These are phyloP conservation scores for Mimas tiliae DNA, from an alignment of 2,888 invertebrate genomes.

Conservation along the genomic window DNA sequence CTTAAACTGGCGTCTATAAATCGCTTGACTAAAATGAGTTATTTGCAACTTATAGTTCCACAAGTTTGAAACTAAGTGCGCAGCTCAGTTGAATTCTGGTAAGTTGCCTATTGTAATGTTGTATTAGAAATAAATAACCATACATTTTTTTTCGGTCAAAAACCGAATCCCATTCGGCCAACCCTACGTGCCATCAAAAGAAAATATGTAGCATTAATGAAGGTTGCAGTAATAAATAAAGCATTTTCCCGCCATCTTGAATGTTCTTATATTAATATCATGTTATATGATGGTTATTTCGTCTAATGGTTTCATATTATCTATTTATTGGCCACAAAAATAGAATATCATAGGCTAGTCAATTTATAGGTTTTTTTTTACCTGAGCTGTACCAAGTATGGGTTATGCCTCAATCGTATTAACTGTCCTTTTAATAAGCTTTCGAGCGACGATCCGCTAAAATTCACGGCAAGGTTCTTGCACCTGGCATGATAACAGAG, in stretches of 20 bases:
- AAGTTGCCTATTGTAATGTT: no score
- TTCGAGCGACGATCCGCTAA: no score
- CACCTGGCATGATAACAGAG: no score
- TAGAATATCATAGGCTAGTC: background rate
- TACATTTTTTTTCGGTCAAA: background rate
- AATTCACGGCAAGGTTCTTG: no score
- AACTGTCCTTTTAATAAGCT: no score
- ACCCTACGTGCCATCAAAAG: slow-evolving; percentile 42
- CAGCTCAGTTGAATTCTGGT: no score
- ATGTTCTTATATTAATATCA: slow-evolving; percentile 53
- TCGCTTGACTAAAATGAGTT: no score
- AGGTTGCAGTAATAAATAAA: slow-evolving; percentile 50
- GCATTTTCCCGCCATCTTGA: slow-evolving; percentile 57
- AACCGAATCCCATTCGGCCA: slow-evolving; percentile 18
- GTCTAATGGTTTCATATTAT: slow-evolving; percentile 32
- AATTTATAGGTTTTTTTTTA: background rate
- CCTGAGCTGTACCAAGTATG: background rate
- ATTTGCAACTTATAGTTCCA: no score
- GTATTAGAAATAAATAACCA: no score
- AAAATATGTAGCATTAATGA: slow-evolving; percentile 50
- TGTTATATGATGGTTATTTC: slow-evolving; percentile 51
- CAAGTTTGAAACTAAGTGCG: no score
- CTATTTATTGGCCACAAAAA: slow-evolving; percentile 7
- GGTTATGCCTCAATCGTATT: background rate
- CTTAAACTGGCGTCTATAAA: no score